Conservation (phyloP, 2,113 vertebrate species). For the Pheucticus melanocephalus region DNA sequence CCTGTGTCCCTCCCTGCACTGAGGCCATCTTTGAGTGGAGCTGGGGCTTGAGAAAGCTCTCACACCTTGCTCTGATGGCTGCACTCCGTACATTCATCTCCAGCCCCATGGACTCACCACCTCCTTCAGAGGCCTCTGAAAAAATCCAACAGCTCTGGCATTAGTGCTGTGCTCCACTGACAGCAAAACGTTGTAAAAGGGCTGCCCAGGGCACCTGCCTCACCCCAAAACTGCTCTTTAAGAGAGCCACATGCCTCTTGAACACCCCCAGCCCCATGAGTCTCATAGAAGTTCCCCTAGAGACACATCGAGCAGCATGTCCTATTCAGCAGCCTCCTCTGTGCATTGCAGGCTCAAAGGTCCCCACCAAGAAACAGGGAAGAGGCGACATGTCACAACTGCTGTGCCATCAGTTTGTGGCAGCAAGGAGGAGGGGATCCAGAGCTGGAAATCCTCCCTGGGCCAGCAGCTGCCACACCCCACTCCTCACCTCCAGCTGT, state of each 20-base stretch:
- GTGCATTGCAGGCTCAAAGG: background rate
- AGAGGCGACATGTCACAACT: background rate
- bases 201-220: background rate
- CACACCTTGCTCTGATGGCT: background rate
- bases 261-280: background rate
- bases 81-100: background rate
- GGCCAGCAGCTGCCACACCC: background rate
- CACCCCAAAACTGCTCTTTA: background rate
- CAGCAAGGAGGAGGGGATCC: background rate
- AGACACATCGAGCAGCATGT: rapidly evolving
- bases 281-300: background rate
- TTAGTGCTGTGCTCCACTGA: rapidly evolving
- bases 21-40: background rate
- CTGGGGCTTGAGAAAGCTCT: background rate
- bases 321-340: background rate
- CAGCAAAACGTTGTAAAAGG: rapidly evolving
- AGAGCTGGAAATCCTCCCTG: background rate
- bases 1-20: background rate
- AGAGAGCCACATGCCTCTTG: background rate
- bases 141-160: background rate
- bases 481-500: background rate
- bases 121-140: background rate
- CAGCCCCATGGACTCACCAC: background rate
- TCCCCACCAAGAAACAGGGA: background rate
- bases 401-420: background rate